Evolutionary conservation across 2,113 vertebrate genomes (phyloP), one percentile per base, ranked within the genome.

Genomic region (Lampris megalopsis): DNA sequence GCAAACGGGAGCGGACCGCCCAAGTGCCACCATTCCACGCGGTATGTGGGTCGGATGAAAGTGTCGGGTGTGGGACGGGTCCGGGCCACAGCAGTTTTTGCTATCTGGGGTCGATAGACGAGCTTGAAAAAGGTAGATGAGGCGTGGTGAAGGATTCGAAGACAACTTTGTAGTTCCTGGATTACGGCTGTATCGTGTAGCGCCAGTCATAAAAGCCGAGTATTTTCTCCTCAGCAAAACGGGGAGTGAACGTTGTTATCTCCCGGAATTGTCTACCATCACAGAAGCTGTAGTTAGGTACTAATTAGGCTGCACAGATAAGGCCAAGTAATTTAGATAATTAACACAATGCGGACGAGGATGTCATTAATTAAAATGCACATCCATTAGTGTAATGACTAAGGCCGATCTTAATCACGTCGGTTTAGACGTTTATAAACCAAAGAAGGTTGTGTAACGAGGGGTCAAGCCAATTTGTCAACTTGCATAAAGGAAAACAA

Each of bases 381-480:
- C 81, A 86, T 90, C 91, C 87, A 93, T 94, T 94, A 93, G 87
- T 86, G 82, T 92, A 92, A 93, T 93, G 91, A 89, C 88, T 92
- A 67, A 87, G 91, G 80, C 45, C 6, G 69, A 82, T 90, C 79
- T 83, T 89, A 89, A 92, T 93, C 89, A 85, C 81, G 48, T 71
- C 58, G 64, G 66, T 87, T 85, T 77, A 77, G 86, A 86, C 87
- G 86, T 90, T 91, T 83, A 85, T 75, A 86, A 92, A 89, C 75
- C 83, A 73, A 72, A 62, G 49, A 75, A 89, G 83, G 75, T 65
- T 62, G 71, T 63, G 66, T 63, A 73, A 74, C 74, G 37, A 80
- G 67, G 74, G 92, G 89, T 92, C 86, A 91, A 80, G 77, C 47
- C 69, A 78, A 80, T 93, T 88, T 82, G 71, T 86, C 80, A 80